phyloP scores from a whole-genome alignment of 1,140 invertebrate genomes.

The Cotesia chilonis region DNA sequence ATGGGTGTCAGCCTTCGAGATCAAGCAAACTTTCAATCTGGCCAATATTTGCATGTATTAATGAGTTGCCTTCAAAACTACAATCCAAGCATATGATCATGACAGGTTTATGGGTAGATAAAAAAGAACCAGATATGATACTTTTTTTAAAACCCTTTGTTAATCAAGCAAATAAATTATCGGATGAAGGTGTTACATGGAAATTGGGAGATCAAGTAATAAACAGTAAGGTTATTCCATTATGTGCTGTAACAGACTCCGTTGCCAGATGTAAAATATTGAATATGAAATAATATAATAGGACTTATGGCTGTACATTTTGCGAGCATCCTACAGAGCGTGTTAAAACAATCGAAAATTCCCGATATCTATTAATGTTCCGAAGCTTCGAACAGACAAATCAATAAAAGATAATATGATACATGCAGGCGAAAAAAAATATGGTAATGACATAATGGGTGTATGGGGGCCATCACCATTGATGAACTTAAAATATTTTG shows the following conservation, averaged over 20 bases:
- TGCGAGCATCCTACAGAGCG: too few relatives aligned
- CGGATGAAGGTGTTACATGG: neutral
- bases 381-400: constrained; percentile 18
- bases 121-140: neutral
- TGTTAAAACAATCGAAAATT: neutral
- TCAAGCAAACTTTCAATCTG: neutral
- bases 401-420: constrained; percentile 37
- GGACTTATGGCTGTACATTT: too few relatives aligned
- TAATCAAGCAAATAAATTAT: constrained; percentile 3
- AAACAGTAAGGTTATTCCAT: neutral
- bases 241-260: neutral
- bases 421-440: neutral
- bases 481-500: too few relatives aligned
- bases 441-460: constrained; percentile 23
- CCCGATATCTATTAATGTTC: neutral
- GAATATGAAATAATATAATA: constrained; percentile 4
- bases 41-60: too few relatives aligned
- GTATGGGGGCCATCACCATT: constrained; percentile 24
- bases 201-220: neutral
- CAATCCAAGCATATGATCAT: neutral
- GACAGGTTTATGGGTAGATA: neutral
- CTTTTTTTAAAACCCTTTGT: neutral
- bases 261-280: constrained; percentile 26
- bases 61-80: too few relatives aligned
- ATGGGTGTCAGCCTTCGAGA: neutral